phyloP scores from a whole-genome alignment of 1,140 invertebrate species.

The Melitaea cinxia region DNA sequence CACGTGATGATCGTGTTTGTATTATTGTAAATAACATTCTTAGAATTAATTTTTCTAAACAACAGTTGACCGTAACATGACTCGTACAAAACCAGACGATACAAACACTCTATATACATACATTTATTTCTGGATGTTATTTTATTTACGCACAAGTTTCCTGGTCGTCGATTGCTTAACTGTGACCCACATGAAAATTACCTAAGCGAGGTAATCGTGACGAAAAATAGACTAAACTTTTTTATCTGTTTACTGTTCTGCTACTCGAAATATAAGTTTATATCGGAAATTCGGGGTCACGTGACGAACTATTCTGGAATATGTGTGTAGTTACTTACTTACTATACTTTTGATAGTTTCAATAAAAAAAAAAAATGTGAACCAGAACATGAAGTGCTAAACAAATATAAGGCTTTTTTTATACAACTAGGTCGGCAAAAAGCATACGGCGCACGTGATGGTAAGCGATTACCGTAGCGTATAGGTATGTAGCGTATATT shows the following conservation, averaged over 20 bases:
- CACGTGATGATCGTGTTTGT: no score
- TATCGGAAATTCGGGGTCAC: not conserved
- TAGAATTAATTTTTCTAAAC: not conserved
- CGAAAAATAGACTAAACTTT: not conserved
- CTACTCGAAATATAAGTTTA: not conserved
- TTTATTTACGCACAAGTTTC: conserved; percentile 10
- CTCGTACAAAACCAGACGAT: not conserved
- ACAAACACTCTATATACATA: not conserved
- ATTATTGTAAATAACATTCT: no score
- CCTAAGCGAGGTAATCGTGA: conserved; percentile 16
- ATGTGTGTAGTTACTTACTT: no score
- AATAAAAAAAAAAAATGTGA: no score
- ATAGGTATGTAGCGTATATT: no score
- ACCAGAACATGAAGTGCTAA: no score
- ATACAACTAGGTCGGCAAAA: no score
- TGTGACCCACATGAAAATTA: conserved; percentile 22
- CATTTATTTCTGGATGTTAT: conserved; percentile 5
- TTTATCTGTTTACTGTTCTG: not conserved
- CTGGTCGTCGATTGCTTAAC: conserved; percentile 12
- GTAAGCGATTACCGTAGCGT: no score
- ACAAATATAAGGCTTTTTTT: no score
- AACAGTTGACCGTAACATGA: not conserved
- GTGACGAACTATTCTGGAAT: not conserved
- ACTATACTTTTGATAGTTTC: no score
- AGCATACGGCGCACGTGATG: no score